Evolutionary conservation across 2,797 vertebrate genomes (phyloP).

Genomic region (Catharus ustulatus): DNA sequence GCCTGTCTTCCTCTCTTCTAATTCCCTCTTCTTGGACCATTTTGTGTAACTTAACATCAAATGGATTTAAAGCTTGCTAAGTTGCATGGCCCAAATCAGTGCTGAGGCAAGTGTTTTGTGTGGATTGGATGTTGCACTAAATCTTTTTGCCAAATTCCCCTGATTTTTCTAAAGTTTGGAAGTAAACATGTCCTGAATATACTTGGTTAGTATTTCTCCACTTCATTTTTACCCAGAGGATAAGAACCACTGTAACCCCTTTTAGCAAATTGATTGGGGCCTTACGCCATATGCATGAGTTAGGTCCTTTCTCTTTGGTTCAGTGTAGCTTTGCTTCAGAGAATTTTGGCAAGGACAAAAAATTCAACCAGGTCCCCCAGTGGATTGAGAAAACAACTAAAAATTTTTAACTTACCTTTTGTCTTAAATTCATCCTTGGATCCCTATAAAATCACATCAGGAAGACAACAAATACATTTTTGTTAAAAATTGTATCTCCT

Average conservation of each 20-base stretch:
- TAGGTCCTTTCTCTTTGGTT: neutral
- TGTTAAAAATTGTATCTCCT: neutral
- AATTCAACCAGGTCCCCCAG: neutral
- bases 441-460: neutral
- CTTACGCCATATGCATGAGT: too few species aligned
- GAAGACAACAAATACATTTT: neutral
- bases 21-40: neutral
- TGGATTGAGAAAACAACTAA: neutral
- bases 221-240: neutral
- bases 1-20: neutral
- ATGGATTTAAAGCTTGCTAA: fast-evolving
- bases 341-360: neutral
- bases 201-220: neutral
- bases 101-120: neutral
- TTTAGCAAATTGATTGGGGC: fast-evolving
- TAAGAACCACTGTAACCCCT: neutral
- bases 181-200: neutral
- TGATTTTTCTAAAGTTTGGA: neutral
- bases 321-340: neutral
- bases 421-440: neutral
- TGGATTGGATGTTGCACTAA: too few species aligned
- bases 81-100: neutral
- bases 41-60: fast-evolving
- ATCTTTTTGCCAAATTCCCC: neutral
- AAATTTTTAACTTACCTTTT: neutral